Base-by-base conservation (phyloP, 23 tunicate species). In the Ciona savignyi region DNA sequence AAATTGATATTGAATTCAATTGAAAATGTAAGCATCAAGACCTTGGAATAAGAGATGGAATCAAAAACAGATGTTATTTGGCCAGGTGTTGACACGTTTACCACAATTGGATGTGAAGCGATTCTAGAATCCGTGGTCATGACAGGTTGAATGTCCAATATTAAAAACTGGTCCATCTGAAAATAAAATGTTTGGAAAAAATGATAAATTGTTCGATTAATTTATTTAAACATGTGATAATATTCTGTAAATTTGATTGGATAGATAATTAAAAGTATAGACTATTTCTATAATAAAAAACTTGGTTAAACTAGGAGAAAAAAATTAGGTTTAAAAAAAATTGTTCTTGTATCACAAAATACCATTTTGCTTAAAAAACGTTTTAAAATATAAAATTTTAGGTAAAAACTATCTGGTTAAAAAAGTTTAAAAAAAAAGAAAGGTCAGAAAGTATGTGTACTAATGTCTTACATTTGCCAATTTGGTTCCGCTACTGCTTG, bases 31-130 rank as follows among this genome's bases (percentile, higher is more conserved):
- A 1, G 1, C 33, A 3, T 27, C 22, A 67, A 76, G 27, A 89
- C 96, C 81, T 89, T 89, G 30, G 84, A 78, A 69, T 89, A 89
- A 0, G 90, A 77, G 20, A 89, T 78, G 51, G 85, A 77, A 64
- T 89, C 96, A 33, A 89, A 83, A 23, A 83, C 77, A 1, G 96
- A 82, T 3, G 96, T 89, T 30, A 89, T 89, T 32, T 89, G 63
- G 34, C 90, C 67, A 6, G 96, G 89, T 23, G 77, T 73, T 30
- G 70, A 35, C 31, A 89, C 96, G 33, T 68, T 25, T 35, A 70
- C 81, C 0, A 83, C 85, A 27, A 89, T 69, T 30, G 96, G 85
- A 74, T 79, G 96, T 48, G 97, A 84, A 62, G 82, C 78, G 66
- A 84, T 68, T 20, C 82, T 32, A 27, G 69, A 69, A 63, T 91